Conservation (phyloP, 2,797 vertebrate species). For the Channa striata region DNA sequence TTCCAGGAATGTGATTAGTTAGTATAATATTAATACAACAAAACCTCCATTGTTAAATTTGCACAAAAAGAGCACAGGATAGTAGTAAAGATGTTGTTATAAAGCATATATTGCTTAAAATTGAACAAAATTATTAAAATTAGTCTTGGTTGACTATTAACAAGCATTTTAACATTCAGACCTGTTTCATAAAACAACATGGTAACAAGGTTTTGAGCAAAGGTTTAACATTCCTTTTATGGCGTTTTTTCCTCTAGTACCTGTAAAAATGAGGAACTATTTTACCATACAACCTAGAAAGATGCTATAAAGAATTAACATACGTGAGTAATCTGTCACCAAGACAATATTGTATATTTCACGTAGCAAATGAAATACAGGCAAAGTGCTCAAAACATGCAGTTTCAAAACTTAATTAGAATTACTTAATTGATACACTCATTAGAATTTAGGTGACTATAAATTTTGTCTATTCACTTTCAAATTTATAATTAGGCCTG, state of each 20-base stretch:
- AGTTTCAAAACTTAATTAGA: too few relatives aligned
- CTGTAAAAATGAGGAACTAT: background rate
- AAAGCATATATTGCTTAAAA: background rate
- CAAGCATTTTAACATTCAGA: background rate
- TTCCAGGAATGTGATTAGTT: conserved; percentile 1
- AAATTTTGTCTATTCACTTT: background rate
- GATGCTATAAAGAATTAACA: too few relatives aligned
- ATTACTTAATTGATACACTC: background rate
- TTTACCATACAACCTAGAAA: conserved; percentile 16
- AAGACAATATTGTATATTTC: too few relatives aligned
- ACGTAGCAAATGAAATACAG: too few relatives aligned
- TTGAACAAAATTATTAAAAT: background rate
- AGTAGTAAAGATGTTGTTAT: background rate
- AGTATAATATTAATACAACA: background rate
- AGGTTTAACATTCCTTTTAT: too few relatives aligned
- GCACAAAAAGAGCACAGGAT: too few relatives aligned
- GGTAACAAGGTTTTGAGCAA: too few relatives aligned
- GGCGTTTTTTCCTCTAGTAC: background rate
- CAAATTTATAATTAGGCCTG: too few relatives aligned
- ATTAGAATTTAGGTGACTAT: background rate
- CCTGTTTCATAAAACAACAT: too few relatives aligned
- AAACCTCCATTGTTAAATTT: too few relatives aligned
- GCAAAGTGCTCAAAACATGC: too few relatives aligned
- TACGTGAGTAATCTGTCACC: too few relatives aligned
- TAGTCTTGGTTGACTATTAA: background rate